Percentiles rank a stretch among this genome's conserved stretches.
phyloP scores from a whole-genome alignment of 2,888 invertebrate genomes.

The Notodonta ziczac region DNA sequence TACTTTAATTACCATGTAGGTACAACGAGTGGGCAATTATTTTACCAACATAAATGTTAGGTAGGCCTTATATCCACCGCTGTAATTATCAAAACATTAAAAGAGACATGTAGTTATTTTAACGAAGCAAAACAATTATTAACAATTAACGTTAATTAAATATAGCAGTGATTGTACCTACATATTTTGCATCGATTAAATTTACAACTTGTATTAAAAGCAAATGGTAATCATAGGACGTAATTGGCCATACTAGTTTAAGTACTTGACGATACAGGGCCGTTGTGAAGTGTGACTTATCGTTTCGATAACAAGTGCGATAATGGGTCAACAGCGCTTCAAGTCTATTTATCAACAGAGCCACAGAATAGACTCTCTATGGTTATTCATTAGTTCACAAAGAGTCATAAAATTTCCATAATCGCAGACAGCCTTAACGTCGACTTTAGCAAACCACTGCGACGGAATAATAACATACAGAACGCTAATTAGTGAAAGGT shows the following conservation, averaged over 20 bases:
- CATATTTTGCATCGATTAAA: slow-evolving; percentile 35
- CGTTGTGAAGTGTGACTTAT: slow-evolving; percentile 28
- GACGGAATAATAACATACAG: slow-evolving; percentile 41
- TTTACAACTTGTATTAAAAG: slow-evolving; percentile 33
- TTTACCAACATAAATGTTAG: slow-evolving; percentile 13
- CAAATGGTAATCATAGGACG: slow-evolving; percentile 33
- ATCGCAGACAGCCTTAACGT: slow-evolving; percentile 46
- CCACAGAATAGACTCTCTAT: slow-evolving; percentile 42
- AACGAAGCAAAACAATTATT: slow-evolving; percentile 35
- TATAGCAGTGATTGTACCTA: slow-evolving; percentile 22
- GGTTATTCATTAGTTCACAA: slow-evolving; percentile 55
- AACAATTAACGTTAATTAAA: slow-evolving; percentile 32
- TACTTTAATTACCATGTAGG: too few species aligned
- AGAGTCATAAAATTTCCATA: slow-evolving; percentile 53
- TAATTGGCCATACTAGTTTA: slow-evolving; percentile 31
- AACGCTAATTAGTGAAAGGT: slow-evolving; percentile 46
- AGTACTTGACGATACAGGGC: slow-evolving; percentile 22
- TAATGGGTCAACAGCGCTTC: slow-evolving; percentile 40
- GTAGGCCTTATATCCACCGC: slow-evolving; percentile 11
- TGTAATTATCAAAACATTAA: slow-evolving; percentile 36
- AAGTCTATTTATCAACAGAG: slow-evolving; percentile 48
- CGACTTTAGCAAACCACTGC: slow-evolving; percentile 40
- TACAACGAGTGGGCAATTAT: slow-evolving; percentile 1
- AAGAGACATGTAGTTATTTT: slow-evolving; percentile 31
- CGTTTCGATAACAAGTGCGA: slow-evolving; percentile 33